A percentile compares a stretch with the other conserved stretches of the same genome.
phyloP scores from a whole-genome alignment of 23 tunicate genomes.

The Ciona savignyi region DNA sequence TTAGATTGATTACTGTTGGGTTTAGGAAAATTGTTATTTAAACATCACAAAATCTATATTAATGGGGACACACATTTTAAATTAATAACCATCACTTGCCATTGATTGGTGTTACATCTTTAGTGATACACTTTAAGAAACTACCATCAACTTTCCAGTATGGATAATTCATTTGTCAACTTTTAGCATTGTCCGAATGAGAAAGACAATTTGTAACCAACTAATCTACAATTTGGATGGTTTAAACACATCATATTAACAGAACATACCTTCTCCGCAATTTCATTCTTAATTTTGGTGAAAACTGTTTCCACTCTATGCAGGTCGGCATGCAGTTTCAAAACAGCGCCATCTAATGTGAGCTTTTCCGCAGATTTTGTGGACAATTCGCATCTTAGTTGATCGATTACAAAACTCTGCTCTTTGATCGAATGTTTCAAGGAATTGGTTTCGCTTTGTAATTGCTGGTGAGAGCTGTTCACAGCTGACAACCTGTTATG shows the following conservation, averaged over 20 bases:
- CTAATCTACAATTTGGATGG: neutral
- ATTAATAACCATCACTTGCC: too few species aligned
- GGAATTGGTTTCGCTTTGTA: neutral
- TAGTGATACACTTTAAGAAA: too few species aligned
- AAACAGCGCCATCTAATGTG: constrained; percentile 48
- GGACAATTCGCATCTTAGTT: constrained; percentile 14
- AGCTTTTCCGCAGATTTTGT: constrained; percentile 31
- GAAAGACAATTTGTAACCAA: neutral
- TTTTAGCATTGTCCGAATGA: neutral
- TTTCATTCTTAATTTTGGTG: constrained; percentile 47
- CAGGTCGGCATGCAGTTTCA: constrained; percentile 51
- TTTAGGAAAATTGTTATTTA: neutral
- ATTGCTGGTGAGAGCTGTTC: neutral
- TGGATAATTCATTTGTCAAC: too few species aligned
- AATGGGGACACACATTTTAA: too few species aligned
- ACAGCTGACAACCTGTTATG: neutral
- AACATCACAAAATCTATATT: too few species aligned
- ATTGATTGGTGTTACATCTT: too few species aligned
- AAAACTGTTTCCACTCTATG: constrained; percentile 54
- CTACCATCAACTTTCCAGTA: too few species aligned
- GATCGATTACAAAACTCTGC: neutral
- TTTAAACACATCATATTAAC: neutral
- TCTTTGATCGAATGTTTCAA: neutral
- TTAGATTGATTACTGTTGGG: too few species aligned
- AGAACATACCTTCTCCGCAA: constrained; percentile 37